Evolutionary conservation across 2,113 vertebrate species (phyloP).

Genomic region (Phaethon lepturus): DNA sequence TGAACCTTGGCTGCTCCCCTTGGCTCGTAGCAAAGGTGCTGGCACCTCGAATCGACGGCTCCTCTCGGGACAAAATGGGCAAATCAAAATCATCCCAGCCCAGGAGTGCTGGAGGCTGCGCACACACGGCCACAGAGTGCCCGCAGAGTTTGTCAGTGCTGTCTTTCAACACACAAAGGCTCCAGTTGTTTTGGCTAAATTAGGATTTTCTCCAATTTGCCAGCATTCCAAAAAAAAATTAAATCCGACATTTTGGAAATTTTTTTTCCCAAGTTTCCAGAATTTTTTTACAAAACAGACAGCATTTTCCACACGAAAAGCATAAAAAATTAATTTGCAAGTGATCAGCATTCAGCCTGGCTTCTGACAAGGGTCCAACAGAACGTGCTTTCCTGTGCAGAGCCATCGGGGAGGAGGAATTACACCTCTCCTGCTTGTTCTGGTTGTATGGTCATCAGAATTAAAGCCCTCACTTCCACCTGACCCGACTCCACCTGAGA

Average conservation of each 20-base stretch:
- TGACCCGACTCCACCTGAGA: neutral
- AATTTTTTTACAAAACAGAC: neutral
- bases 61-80: neutral
- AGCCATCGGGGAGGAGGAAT: neutral
- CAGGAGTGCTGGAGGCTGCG: neutral
- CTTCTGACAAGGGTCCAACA: neutral
- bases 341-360: neutral
- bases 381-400: neutral
- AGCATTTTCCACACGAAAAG: neutral
- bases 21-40: neutral
- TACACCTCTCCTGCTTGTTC: neutral
- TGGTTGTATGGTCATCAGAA: neutral
- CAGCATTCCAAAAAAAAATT: neutral
- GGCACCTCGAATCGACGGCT: accelerated
- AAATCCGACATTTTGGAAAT: neutral
- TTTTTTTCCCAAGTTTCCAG: neutral
- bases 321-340: neutral
- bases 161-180: neutral
- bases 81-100: neutral
- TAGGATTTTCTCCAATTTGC: neutral
- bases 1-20: neutral
- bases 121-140: neutral
- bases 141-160: neutral
- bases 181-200: neutral
- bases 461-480: neutral